These are phyloP conservation scores for Sinelater perroti DNA, from an alignment of 2,888 invertebrate genomes.

Conservation along the genomic window DNA sequence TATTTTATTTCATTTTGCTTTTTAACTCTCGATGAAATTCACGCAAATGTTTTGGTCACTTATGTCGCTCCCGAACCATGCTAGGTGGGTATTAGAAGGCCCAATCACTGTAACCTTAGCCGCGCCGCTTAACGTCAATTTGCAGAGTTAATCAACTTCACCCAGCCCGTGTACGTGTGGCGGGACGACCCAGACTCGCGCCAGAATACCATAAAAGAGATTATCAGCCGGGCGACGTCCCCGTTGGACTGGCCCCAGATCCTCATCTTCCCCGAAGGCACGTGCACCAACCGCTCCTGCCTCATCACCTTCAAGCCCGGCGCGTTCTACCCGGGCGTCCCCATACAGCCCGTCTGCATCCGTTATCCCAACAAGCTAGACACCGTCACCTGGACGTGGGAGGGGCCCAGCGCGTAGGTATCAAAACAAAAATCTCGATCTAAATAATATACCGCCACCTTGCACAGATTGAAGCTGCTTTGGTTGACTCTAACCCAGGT, in stretches of 20 bases:
- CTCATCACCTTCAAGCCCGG: slow-evolving; percentile 91
- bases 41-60: slow-evolving; percentile 44
- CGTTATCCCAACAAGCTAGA: slow-evolving; percentile 90
- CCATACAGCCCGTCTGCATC: slow-evolving; percentile 93
- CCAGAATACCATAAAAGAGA: slow-evolving; percentile 89
- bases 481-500: slow-evolving; percentile 91
- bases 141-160: slow-evolving; percentile 89
- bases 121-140: not conserved
- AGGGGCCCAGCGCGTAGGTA: slow-evolving; percentile 92
- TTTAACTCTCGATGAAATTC: no score
- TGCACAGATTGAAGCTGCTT: slow-evolving; percentile 75
- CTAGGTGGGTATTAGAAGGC: no score
- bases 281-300: slow-evolving; percentile 93
- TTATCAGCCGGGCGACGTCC: slow-evolving; percentile 83
- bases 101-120: not conserved
- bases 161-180: slow-evolving; percentile 94
- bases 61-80: slow-evolving; percentile 1
- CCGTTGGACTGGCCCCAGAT: slow-evolving; percentile 92
- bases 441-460: no score
- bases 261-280: slow-evolving; percentile 95
- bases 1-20: slow-evolving; percentile 29
- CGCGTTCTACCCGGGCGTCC: slow-evolving; percentile 94
- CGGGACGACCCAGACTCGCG: slow-evolving; percentile 92
- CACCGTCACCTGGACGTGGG: slow-evolving; percentile 94
- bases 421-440: no score